A percentile compares a stretch with the other conserved stretches of the same genome.
Evolutionary conservation across 2,113 vertebrate species (phyloP).

Genomic region (Heterotis niloticus): DNA sequence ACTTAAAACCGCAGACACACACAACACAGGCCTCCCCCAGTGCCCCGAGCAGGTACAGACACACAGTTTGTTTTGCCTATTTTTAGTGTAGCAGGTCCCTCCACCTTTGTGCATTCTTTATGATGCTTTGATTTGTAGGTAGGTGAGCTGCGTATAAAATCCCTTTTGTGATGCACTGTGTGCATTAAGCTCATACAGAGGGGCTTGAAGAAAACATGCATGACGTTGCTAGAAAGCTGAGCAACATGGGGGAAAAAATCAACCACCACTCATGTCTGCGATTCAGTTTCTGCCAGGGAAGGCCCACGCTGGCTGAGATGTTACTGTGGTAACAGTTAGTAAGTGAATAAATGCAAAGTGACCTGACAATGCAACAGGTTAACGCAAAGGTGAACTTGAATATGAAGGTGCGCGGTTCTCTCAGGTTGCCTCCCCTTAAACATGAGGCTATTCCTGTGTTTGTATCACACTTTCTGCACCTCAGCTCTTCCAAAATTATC

Average conservation of each 20-base stretch:
- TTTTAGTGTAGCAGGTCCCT: slow-evolving; percentile 42
- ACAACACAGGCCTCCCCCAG: background rate
- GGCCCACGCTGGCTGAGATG: background rate
- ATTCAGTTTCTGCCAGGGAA: background rate
- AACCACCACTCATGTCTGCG: background rate
- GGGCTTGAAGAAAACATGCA: background rate
- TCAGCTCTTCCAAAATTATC: background rate
- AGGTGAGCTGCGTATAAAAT: slow-evolving; percentile 20
- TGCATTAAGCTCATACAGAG: too few species aligned
- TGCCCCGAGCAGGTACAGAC: slow-evolving; percentile 3
- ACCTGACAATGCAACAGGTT: background rate
- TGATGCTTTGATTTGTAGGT: slow-evolving; percentile 38
- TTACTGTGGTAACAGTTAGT: background rate
- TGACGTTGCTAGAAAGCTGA: background rate
- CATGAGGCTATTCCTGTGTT: background rate
- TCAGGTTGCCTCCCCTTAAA: background rate
- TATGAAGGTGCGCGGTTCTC: background rate
- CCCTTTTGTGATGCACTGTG: too few species aligned
- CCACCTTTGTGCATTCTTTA: slow-evolving; percentile 44
- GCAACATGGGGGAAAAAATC: background rate
- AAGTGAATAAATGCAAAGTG: background rate
- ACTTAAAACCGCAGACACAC: slow-evolving; percentile 25
- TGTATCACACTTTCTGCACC: background rate
- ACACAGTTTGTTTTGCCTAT: slow-evolving; percentile 35
- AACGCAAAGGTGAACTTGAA: background rate